Evolutionary conservation across 1,140 invertebrate species (phyloP).

Genomic region (Drosophila pseudoobscura): DNA sequence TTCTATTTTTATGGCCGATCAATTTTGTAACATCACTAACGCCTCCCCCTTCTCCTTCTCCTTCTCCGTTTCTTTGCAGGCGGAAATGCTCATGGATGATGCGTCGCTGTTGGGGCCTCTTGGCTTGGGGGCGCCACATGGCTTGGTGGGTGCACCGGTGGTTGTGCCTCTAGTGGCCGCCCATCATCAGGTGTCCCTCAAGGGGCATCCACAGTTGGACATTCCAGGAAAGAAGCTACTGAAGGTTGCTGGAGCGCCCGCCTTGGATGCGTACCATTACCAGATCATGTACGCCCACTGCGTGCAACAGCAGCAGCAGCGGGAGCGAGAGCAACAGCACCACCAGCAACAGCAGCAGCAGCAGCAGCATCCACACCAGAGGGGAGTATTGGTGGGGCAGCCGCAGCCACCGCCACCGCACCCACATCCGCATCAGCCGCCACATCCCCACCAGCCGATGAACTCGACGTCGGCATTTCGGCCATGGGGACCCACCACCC

Average conservation of each 20-base stretch:
- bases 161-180: slow-evolving; percentile 42
- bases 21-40: slow-evolving; percentile 47
- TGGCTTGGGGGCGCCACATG: slow-evolving; percentile 45
- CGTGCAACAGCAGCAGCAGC: slow-evolving; percentile 65
- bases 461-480: slow-evolving; percentile 83
- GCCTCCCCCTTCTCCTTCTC: background rate
- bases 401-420: slow-evolving; percentile 21
- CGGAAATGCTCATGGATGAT: slow-evolving; percentile 71
- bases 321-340: slow-evolving; percentile 40
- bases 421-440: slow-evolving; percentile 35
- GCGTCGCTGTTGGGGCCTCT: slow-evolving; percentile 42
- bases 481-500: slow-evolving; percentile 83
- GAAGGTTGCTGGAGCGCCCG: slow-evolving; percentile 23
- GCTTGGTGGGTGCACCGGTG: slow-evolving; percentile 47
- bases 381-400: slow-evolving; percentile 60
- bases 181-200: slow-evolving; percentile 56
- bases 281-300: slow-evolving; percentile 78
- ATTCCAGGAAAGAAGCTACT: slow-evolving; percentile 84
- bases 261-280: slow-evolving; percentile 59
- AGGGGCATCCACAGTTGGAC: slow-evolving; percentile 84
- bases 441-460: slow-evolving; percentile 43
- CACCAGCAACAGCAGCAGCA: slow-evolving; percentile 50
- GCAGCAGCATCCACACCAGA: slow-evolving; percentile 18
- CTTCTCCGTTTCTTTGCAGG: slow-evolving; percentile 42
- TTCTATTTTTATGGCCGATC: slow-evolving; percentile 73